A percentile compares a stretch with the other conserved stretches of the same genome.
Evolutionary conservation across 2,888 invertebrate genomes (phyloP).

Genomic region (Hyppa rectilinea): DNA sequence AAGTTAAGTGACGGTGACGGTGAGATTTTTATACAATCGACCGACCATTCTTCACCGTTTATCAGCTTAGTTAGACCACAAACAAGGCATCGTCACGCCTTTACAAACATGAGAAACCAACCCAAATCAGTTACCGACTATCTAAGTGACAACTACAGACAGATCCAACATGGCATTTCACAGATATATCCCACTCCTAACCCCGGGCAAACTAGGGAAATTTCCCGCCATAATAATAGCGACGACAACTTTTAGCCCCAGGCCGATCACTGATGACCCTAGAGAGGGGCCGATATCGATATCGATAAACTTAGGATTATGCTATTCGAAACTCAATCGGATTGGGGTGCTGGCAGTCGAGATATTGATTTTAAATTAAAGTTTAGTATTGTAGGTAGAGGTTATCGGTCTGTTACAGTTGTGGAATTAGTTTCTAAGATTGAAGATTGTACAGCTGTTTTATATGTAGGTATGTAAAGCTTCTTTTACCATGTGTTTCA

Average conservation of each 20-base stretch:
- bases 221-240: constrained; percentile 50
- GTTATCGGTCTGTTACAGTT: constrained; percentile 33
- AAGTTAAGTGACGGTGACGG: too few species aligned
- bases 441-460: not conserved
- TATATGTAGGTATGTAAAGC: not conserved
- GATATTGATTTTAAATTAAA: constrained; percentile 59
- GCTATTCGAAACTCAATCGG: constrained; percentile 43
- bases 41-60: not conserved
- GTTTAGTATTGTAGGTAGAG: constrained; percentile 26
- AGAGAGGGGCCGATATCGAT: constrained; percentile 47
- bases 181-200: not conserved
- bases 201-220: constrained; percentile 31
- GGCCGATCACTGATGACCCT: constrained; percentile 59
- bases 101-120: not conserved
- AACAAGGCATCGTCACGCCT: not conserved
- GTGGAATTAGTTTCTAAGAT: constrained; percentile 44
- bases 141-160: constrained; percentile 12
- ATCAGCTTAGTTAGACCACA: not conserved
- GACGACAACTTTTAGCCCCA: constrained; percentile 56
- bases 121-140: constrained; percentile 3
- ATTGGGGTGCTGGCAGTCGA: constrained; percentile 30
- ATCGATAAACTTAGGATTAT: constrained; percentile 52
- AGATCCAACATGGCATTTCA: constrained; percentile 34
- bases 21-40: too few species aligned
- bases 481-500: too few species aligned